Percentiles rank a stretch among this genome's conserved stretches.
Conservation (phyloP, 2,113 vertebrate species). For the Mungos mungo region DNA sequence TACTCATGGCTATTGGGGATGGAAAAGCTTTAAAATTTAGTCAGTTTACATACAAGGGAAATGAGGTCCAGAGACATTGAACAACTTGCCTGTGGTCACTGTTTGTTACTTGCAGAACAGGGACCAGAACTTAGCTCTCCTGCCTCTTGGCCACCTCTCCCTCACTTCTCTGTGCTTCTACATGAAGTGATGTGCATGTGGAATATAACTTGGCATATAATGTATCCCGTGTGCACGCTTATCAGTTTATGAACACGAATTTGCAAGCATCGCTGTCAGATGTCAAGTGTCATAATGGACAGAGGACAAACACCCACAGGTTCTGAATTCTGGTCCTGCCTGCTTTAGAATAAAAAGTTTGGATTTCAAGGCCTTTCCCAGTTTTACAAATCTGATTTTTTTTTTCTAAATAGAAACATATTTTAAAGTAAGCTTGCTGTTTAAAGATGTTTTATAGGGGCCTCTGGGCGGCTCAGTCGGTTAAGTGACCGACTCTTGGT, state of each 20-base stretch:
- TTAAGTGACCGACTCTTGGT: no score
- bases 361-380: not conserved
- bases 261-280: no score
- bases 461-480: no score
- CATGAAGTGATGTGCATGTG: not conserved
- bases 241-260: rapidly evolving
- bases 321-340: not conserved
- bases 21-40: not conserved
- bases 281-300: rapidly evolving
- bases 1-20: not conserved
- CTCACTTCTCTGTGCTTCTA: not conserved
- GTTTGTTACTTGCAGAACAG: not conserved
- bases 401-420: not conserved
- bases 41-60: not conserved
- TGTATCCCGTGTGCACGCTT: rapidly evolving
- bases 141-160: not conserved
- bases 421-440: not conserved
- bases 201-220: not conserved
- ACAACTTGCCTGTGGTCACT: not conserved
- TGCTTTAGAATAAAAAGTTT: not conserved
- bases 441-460: not conserved
- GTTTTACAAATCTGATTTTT: not conserved
- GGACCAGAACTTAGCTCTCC: not conserved
- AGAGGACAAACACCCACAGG: rapidly evolving
- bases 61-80: not conserved